phyloP scores from a whole-genome alignment of 2,113 vertebrate species.

The Carettochelys insculpta region DNA sequence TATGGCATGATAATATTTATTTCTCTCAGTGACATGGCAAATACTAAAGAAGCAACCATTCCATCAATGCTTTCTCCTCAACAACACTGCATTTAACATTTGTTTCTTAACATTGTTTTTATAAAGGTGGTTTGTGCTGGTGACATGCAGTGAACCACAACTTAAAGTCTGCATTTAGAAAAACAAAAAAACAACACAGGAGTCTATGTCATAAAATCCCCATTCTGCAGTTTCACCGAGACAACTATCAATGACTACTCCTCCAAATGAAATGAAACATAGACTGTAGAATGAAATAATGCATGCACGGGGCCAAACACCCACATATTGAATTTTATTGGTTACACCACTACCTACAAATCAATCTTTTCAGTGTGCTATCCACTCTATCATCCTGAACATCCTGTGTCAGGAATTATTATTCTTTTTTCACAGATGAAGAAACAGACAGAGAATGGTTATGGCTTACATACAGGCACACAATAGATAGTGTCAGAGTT shows the following conservation, averaged over 20 bases:
- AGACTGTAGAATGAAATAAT: not conserved
- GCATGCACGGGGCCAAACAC: not conserved
- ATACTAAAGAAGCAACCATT: conserved; percentile 6
- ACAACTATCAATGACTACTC: not conserved
- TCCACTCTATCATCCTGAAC: not conserved
- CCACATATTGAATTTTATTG: not conserved
- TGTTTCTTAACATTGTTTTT: conserved; percentile 3
- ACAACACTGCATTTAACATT: conserved; percentile 36
- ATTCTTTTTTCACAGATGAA: not conserved
- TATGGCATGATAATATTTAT: conserved; percentile 7
- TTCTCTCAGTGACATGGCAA: conserved; percentile 34
- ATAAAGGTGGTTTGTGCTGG: not conserved
- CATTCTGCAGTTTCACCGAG: not conserved
- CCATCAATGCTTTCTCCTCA: conserved; percentile 36
- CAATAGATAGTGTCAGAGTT: not conserved
- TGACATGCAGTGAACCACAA: not conserved
- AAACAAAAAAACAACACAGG: not conserved
- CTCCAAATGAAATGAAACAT: not conserved
- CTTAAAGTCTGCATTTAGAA: not conserved
- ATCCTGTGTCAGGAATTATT: not conserved
- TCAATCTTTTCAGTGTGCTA: not conserved
- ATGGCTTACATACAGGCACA: not conserved
- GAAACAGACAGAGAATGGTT: not conserved
- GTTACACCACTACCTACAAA: not conserved
- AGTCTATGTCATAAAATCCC: not conserved